Evolutionary conservation across 2,113 vertebrate species (phyloP).

Genomic region (Stictonetta naevosa): DNA sequence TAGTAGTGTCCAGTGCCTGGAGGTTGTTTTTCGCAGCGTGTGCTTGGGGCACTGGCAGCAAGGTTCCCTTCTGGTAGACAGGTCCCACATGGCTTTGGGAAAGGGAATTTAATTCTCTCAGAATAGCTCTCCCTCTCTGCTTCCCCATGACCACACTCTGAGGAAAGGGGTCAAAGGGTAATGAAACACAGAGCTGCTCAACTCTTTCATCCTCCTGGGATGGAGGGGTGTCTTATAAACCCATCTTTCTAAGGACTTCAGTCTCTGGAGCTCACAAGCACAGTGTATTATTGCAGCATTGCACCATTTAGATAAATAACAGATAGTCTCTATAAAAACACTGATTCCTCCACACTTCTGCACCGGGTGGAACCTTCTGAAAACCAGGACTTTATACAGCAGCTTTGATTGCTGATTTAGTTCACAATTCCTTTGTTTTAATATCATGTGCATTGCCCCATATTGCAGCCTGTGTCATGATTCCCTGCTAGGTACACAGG

Average conservation of each 20-base stretch:
- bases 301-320: conserved; percentile 22
- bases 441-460: neutral
- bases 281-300: neutral
- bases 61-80: neutral
- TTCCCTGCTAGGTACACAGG: neutral
- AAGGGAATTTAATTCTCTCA: neutral
- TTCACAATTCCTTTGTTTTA: neutral
- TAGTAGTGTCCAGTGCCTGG: neutral
- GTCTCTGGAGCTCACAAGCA: neutral
- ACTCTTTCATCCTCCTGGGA: conserved; percentile 1
- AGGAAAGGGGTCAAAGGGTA: neutral
- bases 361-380: neutral
- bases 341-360: neutral
- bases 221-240: neutral
- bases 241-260: conserved; percentile 1
- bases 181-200: conserved; percentile 5
- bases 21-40: neutral
- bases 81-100: neutral
- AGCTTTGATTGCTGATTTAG: neutral
- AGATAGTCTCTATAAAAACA: neutral
- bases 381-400: neutral
- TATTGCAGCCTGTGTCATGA: neutral
- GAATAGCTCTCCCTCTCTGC: neutral
- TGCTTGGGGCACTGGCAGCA: neutral
- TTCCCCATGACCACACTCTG: neutral